A percentile compares a stretch with the other conserved stretches of the same genome.
phyloP scores from a whole-genome alignment of 2,113 vertebrate genomes.

The Cyprinodon brontotheroides region DNA sequence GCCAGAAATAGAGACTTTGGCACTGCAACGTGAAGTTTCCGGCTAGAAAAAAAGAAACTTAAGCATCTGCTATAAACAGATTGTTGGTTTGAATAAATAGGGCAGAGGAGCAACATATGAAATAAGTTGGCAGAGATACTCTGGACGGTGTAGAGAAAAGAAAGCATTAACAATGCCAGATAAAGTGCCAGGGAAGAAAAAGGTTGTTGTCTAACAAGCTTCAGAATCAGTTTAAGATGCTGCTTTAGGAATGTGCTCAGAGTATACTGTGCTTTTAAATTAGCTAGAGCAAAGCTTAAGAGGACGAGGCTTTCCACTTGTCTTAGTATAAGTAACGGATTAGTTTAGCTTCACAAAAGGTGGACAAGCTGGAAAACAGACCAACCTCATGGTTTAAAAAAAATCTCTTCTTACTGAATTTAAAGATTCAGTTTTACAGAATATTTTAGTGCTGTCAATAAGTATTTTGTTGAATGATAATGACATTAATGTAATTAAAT shows the following conservation, averaged over 20 bases:
- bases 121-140: conserved; percentile 57
- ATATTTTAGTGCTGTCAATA: not conserved
- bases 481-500: not conserved
- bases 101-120: conserved; percentile 53
- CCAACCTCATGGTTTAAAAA: not conserved
- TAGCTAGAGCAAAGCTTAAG: conserved; percentile 15
- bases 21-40: conserved; percentile 28
- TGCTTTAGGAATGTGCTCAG: conserved; percentile 15
- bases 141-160: conserved; percentile 33
- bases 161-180: conserved; percentile 56
- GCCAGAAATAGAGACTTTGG: conserved; percentile 43
- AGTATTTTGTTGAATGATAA: not conserved
- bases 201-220: conserved; percentile 39
- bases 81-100: conserved; percentile 68
- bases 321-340: conserved; percentile 11
- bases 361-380: conserved; percentile 11
- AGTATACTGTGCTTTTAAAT: conserved; percentile 29
- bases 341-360: conserved; percentile 25
- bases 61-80: conserved; percentile 63
- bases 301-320: conserved; percentile 7
- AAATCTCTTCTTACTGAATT: not conserved
- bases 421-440: not conserved
- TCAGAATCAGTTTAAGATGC: conserved; percentile 31
- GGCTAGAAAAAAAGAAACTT: conserved; percentile 45
- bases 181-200: conserved; percentile 47